Evolutionary conservation across 2,888 invertebrate species (phyloP), one percentile per base, ranked within the genome.

Genomic region (Deroplatys truncata): DNA sequence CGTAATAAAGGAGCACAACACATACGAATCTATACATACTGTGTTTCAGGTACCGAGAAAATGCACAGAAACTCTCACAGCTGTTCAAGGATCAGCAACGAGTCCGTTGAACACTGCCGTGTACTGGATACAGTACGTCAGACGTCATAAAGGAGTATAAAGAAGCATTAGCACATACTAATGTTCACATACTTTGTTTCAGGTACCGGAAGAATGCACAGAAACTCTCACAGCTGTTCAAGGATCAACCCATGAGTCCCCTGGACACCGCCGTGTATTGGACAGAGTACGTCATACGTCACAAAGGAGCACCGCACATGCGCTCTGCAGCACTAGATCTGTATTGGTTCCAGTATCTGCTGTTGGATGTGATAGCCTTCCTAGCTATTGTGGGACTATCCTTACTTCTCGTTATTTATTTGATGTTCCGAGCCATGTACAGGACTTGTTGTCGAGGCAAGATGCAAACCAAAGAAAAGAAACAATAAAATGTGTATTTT

Each of bases 21-120:
- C 2, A 31, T 31, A 31, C 35, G 5, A 35, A 35, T 9, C 0
- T 9, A 0, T 1, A 5, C 9, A 9, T 35, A 9, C 35, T 35
- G 35, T 9, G 9, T 35, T 35, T 35, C 35, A 35, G 35, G 8
- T 35, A 35, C 93, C 93, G 92, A 15, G 49, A 3, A 9, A 35
- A 8, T 35, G 35, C 35, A 31, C 31, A 31, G 31, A 31, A 31
- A 31, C 31, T 31, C 2, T 31, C 95, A 0, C 5, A 31, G 5
- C 2, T 31, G 31, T 31, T 31, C 31, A 31, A 31, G 31, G 31
- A 5, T 31, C 3, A 96, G 0, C 95, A 0, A 93, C 95, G 90
- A 31, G 31, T 31, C 31, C 31, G 3, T 31, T 31, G 35, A 7
- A 35, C 7, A 35, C 35, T 35, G 7, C 9, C 5, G 0, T 9